These are phyloP conservation scores for Chiridota heheva DNA, from an alignment of 35 echinoderm and acorn worm species.

Conservation along the genomic window DNA sequence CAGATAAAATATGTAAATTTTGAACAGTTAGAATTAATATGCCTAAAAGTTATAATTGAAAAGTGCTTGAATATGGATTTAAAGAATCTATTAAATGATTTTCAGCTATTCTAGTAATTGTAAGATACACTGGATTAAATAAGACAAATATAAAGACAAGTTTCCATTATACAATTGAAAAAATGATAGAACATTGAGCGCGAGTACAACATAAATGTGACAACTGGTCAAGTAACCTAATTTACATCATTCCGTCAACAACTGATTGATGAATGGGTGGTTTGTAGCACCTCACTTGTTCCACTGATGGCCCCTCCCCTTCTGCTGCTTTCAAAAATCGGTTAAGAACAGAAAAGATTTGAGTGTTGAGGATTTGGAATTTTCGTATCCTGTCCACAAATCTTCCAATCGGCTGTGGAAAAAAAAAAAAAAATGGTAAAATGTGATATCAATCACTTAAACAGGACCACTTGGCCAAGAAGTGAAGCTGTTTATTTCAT, in stretches of 20 bases:
- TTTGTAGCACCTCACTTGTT: slow-evolving; percentile 89
- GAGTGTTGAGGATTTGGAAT: slow-evolving; percentile 88
- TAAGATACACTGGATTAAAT: too few species aligned
- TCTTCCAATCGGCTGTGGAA: slow-evolving; percentile 74
- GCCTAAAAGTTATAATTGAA: too few species aligned
- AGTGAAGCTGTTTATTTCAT: not conserved
- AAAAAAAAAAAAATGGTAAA: not conserved
- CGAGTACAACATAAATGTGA: too few species aligned
- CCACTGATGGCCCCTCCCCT: slow-evolving; percentile 70
- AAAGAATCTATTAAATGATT: too few species aligned
- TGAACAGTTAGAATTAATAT: too few species aligned
- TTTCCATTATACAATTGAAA: too few species aligned
- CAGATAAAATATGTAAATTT: too few species aligned
- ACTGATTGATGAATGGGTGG: slow-evolving; percentile 95
- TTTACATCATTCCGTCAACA: slow-evolving; percentile 56
- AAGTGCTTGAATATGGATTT: too few species aligned
- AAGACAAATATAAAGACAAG: too few species aligned
- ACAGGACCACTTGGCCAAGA: not conserved
- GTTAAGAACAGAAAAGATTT: slow-evolving; percentile 88
- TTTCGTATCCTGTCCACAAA: slow-evolving; percentile 88
- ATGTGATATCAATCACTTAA: not conserved
- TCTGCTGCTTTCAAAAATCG: slow-evolving; percentile 82
- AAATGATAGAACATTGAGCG: too few species aligned
- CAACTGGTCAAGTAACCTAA: too few species aligned
- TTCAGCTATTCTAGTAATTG: too few species aligned